Evolutionary conservation across 2,888 invertebrate species (phyloP), one percentile per base, ranked within the genome.

Genomic region (Iselma pallidipennis): DNA sequence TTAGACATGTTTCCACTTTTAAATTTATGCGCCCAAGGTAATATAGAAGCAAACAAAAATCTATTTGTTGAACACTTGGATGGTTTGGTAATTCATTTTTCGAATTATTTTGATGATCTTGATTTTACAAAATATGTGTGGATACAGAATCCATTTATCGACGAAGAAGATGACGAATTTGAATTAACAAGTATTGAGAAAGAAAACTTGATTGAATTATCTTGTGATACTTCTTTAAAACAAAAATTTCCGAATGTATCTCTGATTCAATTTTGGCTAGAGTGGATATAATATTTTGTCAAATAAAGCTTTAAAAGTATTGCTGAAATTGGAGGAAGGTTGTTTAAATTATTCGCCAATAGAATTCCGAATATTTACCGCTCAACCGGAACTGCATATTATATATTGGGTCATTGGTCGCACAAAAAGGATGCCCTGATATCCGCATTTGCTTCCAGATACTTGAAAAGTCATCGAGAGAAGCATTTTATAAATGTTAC

Each of bases 361-460:
- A n/a, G n/a, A n/a, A n/a, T n/a, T n/a, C n/a, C n/a, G n/a, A n/a
- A n/a, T n/a, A 52, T 62, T 59, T 26, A 62, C 64, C 55, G 58
- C 67, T 19, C 33, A 56, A 28, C 67, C 67, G 68, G 26, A 57
- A 42, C 48, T 64, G 4, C 67, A 68, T 58, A 23, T 66, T 49
- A 60, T 68, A 16, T 66, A n/a, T n/a, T n/a, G n/a, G n/a, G n/a
- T n/a, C 66, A 4, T 33, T 67, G 6, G 14, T n/a, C 2, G 63
- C 66, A n/a, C 3, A 63, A 69, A 62, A 61, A 55, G 50, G 60
- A 68, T 53, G 5, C 37, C 5, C 37, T 68, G 3, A 70, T 70
- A 25, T 69, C 67, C 55, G 64, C 57, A 9, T 70, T 65, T 49
- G 67, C 61, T 26, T 49, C 65, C 0, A 56, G 65, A 29, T 70